Evolutionary conservation across 2,797 vertebrate species (phyloP).

Genomic region (Eutrigla gurnardus): DNA sequence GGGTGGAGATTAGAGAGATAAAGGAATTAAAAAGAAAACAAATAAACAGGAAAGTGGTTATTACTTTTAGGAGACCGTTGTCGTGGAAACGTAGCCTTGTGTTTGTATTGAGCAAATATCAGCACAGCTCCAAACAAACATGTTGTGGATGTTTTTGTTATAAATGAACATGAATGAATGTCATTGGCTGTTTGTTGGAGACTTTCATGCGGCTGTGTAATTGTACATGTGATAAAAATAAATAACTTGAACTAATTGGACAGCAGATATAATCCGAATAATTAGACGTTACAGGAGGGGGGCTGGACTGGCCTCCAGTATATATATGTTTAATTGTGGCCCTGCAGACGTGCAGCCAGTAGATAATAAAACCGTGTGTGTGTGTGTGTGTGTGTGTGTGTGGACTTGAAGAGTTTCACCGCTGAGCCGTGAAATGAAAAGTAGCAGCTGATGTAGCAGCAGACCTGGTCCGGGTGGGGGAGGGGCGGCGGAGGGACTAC

Average conservation of each 20-base stretch:
- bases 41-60: too few relatives aligned
- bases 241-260: background rate
- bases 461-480: conserved; percentile 76
- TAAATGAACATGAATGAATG: too few relatives aligned
- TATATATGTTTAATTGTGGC: background rate
- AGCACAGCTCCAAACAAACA: too few relatives aligned
- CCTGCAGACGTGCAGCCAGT: background rate
- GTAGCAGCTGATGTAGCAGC: conserved; percentile 84
- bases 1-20: too few relatives aligned
- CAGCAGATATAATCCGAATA: background rate
- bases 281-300: background rate
- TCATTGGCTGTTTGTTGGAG: background rate
- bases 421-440: conserved; percentile 88
- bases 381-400: too few relatives aligned
- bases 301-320: background rate
- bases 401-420: conserved; percentile 80
- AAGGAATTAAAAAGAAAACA: too few relatives aligned
- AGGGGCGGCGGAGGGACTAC: conserved; percentile 26
- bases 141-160: too few relatives aligned
- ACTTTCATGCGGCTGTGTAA: background rate
- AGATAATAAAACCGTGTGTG: background rate
- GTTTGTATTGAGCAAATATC: too few relatives aligned
- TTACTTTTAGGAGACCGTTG: too few relatives aligned
- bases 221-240: background rate
- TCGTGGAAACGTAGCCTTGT: too few relatives aligned